phyloP scores from a whole-genome alignment of 2,113 vertebrate genomes.

The Campylomormyrus tamandua region DNA sequence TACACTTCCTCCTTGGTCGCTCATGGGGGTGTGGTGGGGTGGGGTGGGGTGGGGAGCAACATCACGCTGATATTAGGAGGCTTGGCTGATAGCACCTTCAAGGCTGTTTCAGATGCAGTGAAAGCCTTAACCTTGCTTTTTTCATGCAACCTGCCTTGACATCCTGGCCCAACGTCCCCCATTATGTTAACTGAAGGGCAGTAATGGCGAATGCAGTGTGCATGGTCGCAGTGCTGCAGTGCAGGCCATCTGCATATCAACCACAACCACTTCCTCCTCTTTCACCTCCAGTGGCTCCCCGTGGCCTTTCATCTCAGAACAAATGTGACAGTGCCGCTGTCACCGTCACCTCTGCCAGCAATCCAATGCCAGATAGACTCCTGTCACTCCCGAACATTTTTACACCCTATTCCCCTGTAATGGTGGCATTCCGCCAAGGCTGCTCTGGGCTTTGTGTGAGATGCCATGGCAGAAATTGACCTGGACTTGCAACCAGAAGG shows the following conservation, averaged over 20 bases:
- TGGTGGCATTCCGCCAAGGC: neutral
- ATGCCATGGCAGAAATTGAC: neutral
- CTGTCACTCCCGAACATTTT: neutral
- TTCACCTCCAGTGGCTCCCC: neutral
- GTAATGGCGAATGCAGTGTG: neutral
- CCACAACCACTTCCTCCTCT: neutral
- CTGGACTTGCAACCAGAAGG: neutral
- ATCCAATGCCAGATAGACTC: neutral
- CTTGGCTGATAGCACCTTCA: neutral
- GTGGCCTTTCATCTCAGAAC: neutral
- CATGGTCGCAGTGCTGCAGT: neutral
- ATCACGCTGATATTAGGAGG: neutral
- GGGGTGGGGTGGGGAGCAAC: neutral
- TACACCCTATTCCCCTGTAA: neutral
- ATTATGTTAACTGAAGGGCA: neutral
- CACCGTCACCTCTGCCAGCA: neutral
- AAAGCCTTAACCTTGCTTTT: neutral
- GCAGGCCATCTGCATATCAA: neutral
- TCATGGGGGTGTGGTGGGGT: neutral
- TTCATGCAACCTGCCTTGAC: neutral
- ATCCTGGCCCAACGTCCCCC: neutral
- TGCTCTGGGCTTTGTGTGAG: neutral
- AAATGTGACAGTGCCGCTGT: neutral
- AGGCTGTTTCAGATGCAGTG: neutral
- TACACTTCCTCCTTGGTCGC: neutral